These are phyloP conservation scores for Chromis chromis DNA, from an alignment of 2,797 vertebrate genomes.

Conservation along the genomic window DNA sequence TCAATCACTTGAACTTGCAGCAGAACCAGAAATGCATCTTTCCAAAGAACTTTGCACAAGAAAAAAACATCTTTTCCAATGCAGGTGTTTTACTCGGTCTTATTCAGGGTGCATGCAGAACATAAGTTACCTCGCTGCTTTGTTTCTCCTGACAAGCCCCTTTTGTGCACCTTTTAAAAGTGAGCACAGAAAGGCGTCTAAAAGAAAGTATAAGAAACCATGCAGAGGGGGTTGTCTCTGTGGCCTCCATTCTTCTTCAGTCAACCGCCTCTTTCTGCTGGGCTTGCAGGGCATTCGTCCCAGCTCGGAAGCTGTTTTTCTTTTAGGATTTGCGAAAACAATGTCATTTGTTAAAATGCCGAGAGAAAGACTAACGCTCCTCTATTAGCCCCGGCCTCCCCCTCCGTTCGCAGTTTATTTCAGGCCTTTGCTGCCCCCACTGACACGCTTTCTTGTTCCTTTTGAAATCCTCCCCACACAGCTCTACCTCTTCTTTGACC, in stretches of 20 bases:
- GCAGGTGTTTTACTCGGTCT: slow-evolving; percentile 60
- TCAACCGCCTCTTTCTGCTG: slow-evolving; percentile 65
- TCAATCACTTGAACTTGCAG: background rate
- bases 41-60: slow-evolving; percentile 2
- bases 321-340: slow-evolving; percentile 57
- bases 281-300: slow-evolving; percentile 58
- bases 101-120: slow-evolving; percentile 26
- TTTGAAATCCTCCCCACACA: slow-evolving; percentile 17
- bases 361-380: slow-evolving; percentile 25
- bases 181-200: slow-evolving; percentile 53
- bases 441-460: slow-evolving; percentile 40
- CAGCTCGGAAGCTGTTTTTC: slow-evolving; percentile 52
- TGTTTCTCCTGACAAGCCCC: slow-evolving; percentile 52
- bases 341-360: slow-evolving; percentile 73
- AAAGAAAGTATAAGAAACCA: slow-evolving; percentile 78
- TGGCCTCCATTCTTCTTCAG: slow-evolving; percentile 65
- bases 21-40: background rate
- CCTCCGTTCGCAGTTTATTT: slow-evolving; percentile 19
- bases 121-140: slow-evolving; percentile 57
- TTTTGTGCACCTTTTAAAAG: slow-evolving; percentile 72
- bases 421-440: slow-evolving; percentile 25
- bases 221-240: slow-evolving; percentile 67
- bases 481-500: slow-evolving; percentile 54
- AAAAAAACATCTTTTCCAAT: slow-evolving; percentile 15
- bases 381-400: slow-evolving; percentile 7